Conservation (phyloP, 2,113 vertebrate genomes). For the Protobothrops mucrosquamatus region DNA sequence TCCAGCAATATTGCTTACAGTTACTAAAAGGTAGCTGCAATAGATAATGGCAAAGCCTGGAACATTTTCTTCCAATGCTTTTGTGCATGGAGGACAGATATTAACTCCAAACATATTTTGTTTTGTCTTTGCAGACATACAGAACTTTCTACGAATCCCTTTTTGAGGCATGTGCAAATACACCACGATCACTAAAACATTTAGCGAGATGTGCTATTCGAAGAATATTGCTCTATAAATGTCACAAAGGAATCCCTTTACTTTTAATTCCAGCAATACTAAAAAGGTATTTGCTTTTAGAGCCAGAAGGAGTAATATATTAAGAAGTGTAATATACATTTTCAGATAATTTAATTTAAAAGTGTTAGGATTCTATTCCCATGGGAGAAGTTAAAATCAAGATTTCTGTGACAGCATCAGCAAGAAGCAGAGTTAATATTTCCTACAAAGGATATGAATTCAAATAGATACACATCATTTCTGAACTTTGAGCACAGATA, state of each 20-base stretch:
- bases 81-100: background rate
- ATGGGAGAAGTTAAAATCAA: background rate
- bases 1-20: background rate
- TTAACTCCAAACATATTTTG: background rate
- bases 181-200: constrained; percentile 87
- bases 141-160: constrained; percentile 87
- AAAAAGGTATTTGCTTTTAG: constrained; percentile 87
- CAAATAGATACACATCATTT: background rate
- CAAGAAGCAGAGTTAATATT: background rate
- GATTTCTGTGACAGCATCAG: background rate
- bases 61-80: background rate
- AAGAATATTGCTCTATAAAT: constrained; percentile 63
- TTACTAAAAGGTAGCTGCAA: background rate
- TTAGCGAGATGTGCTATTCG: constrained; percentile 86
- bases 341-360: fast-evolving
- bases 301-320: constrained; percentile 85
- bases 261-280: constrained; percentile 80
- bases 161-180: constrained; percentile 83
- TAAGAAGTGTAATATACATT: constrained; percentile 35
- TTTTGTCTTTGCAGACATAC: constrained; percentile 72
- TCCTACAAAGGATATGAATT: background rate
- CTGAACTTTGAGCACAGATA: background rate
- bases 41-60: background rate
- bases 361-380: fast-evolving
- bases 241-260: constrained; percentile 72